Percentiles rank a stretch among this genome's conserved stretches.
Evolutionary conservation across 2,113 vertebrate genomes (phyloP).

Genomic region (Danionella cerebrum): DNA sequence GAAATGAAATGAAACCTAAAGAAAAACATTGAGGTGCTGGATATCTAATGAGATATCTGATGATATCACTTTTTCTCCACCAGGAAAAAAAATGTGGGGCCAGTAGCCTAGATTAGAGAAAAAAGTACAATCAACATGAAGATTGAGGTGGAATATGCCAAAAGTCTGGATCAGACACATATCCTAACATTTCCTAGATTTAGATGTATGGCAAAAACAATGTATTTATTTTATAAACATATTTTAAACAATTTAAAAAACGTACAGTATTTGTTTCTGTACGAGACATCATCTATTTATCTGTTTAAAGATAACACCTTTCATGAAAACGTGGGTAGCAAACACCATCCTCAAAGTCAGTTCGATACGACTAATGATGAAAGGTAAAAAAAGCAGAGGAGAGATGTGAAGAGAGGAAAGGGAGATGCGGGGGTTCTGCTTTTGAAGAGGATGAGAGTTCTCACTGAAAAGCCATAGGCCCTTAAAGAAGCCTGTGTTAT

Average conservation of each 20-base stretch:
- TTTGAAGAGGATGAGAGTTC: background rate
- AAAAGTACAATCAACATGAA: no score
- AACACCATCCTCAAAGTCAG: background rate
- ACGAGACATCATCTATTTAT: background rate
- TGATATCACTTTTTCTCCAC: no score
- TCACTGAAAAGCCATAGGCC: background rate
- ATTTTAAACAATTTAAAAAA: background rate
- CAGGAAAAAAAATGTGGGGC: no score
- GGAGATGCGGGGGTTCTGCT: background rate
- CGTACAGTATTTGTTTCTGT: background rate
- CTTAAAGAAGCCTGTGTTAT: background rate
- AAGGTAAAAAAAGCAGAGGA: conserved; percentile 11
- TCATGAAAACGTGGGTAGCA: background rate
- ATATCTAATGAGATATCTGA: no score
- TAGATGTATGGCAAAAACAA: no score
- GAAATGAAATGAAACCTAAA: no score
- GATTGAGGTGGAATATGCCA: no score
- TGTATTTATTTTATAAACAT: no score
- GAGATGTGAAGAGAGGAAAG: background rate
- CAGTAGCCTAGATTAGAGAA: no score
- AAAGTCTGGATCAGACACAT: no score
- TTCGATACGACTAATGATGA: conserved; percentile 10
- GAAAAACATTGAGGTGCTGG: no score
- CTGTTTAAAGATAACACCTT: background rate
- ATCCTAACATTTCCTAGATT: no score